Conservation (phyloP, 2,113 vertebrate species). For the Cepphus grylle region DNA sequence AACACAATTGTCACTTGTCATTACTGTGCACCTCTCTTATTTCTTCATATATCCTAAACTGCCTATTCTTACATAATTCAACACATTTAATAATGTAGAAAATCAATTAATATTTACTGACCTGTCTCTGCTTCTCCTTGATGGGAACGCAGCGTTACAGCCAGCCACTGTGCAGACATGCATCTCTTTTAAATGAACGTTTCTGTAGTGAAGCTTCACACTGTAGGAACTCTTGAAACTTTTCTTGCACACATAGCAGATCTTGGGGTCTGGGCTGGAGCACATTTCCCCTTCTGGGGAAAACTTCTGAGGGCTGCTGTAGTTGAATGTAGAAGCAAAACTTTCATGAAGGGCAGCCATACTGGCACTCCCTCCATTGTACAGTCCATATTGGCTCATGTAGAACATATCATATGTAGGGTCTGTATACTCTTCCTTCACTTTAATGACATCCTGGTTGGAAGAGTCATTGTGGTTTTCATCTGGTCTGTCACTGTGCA, state of each 20-base stretch:
- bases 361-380: conserved; percentile 88
- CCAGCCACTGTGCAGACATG: conserved; percentile 98
- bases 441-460: conserved; percentile 89
- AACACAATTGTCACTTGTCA: conserved; percentile 48
- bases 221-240: conserved; percentile 99
- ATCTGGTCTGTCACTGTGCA: conserved; percentile 80
- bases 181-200: conserved; percentile 99
- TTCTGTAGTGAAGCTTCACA: conserved; percentile 99
- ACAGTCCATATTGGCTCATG: conserved; percentile 98
- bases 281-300: conserved; percentile 95
- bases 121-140: conserved; percentile 98
- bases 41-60: conserved; percentile 51
- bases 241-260: conserved; percentile 99
- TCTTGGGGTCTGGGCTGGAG: conserved; percentile 97
- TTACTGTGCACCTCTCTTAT: conserved; percentile 45
- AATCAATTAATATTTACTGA: conserved; percentile 84
- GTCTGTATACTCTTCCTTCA: conserved; percentile 96
- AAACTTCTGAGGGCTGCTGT: conserved; percentile 94
- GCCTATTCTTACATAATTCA: conserved; percentile 55
- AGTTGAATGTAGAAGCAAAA: conserved; percentile 92
- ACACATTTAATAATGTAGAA: conserved; percentile 64
- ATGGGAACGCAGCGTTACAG: conserved; percentile 98
- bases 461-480: conserved; percentile 86
- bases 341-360: conserved; percentile 97
- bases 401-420: conserved; percentile 99